Conservation (phyloP, 2,888 invertebrate genomes). For the Hydrotaea cyrtoneurina region DNA sequence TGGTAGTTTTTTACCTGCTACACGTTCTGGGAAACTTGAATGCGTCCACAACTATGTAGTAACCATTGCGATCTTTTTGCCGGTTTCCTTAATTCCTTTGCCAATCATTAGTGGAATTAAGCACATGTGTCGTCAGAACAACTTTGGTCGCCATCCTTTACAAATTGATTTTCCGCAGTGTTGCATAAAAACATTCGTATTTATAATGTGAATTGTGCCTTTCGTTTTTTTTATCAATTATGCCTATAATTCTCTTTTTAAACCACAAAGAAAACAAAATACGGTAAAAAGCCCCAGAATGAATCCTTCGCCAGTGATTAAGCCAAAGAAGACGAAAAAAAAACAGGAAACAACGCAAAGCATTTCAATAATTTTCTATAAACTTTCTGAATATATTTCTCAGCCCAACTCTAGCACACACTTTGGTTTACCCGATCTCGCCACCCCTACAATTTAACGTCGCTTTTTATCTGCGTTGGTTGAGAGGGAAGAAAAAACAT, state of each 20-base stretch:
- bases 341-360: slow-evolving; percentile 9
- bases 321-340: background rate
- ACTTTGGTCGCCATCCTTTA: too few species aligned
- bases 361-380: slow-evolving; percentile 46
- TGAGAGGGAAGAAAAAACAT: background rate
- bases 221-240: slow-evolving; percentile 54
- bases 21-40: too few species aligned
- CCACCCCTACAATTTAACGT: background rate
- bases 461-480: slow-evolving; percentile 18
- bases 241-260: slow-evolving; percentile 49
- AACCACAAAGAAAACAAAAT: slow-evolving; percentile 49
- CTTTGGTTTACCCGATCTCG: background rate
- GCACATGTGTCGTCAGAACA: too few species aligned
- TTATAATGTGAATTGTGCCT: slow-evolving; percentile 20
- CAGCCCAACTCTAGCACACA: background rate
- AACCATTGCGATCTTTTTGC: too few species aligned
- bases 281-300: background rate
- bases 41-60: too few species aligned
- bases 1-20: too few species aligned
- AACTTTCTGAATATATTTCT: slow-evolving; percentile 27
- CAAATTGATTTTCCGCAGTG: too few species aligned
- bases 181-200: too few species aligned
- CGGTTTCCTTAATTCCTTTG: too few species aligned
- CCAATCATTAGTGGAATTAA: too few species aligned
- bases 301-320: background rate